Percentiles rank a stretch among this genome's conserved stretches.
Evolutionary conservation across 2,888 invertebrate species (phyloP).

Genomic region (Scaptomyza cyrtandrae): DNA sequence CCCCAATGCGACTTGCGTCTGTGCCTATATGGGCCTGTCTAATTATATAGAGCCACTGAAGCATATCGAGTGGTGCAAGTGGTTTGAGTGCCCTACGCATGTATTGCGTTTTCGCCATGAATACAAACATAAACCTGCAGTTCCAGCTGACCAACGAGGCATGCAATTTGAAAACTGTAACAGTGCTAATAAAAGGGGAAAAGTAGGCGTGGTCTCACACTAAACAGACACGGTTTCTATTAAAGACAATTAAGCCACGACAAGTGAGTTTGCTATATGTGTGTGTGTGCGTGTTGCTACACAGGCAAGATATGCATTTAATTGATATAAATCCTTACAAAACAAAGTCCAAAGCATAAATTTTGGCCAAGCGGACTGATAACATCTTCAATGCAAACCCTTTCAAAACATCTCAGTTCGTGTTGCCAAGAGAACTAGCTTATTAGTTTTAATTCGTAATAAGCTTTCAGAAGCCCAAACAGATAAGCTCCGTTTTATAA

Average conservation of each 20-base stretch:
- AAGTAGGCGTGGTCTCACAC: slow-evolving; percentile 6
- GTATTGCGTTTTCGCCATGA: not conserved
- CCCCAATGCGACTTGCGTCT: slow-evolving; percentile 3
- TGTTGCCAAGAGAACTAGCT: slow-evolving; percentile 6
- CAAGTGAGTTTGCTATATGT: slow-evolving; percentile 14
- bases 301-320: slow-evolving; percentile 25
- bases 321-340: slow-evolving; percentile 23
- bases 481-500: not conserved
- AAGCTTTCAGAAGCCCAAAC: not conserved
- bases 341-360: slow-evolving; percentile 1
- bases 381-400: not conserved
- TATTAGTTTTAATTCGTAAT: not conserved
- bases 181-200: slow-evolving; percentile 40
- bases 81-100: not conserved
- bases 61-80: slow-evolving; percentile 14
- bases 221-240: slow-evolving; percentile 31
- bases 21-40: slow-evolving; percentile 17
- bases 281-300: slow-evolving; percentile 3
- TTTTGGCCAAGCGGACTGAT: not conserved
- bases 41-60: slow-evolving; percentile 58
- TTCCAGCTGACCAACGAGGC: slow-evolving; percentile 45
- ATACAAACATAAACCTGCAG: not conserved
- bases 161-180: slow-evolving; percentile 58
- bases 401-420: not conserved
- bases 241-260: slow-evolving; percentile 55